phyloP scores from a whole-genome alignment of 2,888 invertebrate genomes.

The Cryptophagus acutangulus region DNA sequence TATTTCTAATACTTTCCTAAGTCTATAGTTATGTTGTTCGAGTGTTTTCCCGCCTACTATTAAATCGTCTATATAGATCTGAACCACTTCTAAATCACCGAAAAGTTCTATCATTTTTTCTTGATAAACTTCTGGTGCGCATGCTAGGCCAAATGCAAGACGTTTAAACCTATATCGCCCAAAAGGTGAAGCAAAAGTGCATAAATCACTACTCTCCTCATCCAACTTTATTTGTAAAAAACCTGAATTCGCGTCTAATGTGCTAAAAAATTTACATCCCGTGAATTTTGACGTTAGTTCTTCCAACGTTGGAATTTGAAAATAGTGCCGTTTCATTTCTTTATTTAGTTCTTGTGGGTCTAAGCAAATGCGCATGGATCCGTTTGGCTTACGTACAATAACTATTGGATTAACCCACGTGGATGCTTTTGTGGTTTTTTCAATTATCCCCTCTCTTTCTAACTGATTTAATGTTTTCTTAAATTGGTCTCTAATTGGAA shows the following conservation, averaged over 20 bases:
- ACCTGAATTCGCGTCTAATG: slow-evolving; percentile 27
- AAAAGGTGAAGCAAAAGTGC: slow-evolving; percentile 31
- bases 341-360: slow-evolving; percentile 23
- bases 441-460: slow-evolving; percentile 20
- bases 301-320: slow-evolving; percentile 20
- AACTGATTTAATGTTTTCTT: slow-evolving; percentile 18
- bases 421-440: background rate
- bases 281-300: slow-evolving; percentile 19
- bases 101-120: slow-evolving; percentile 24
- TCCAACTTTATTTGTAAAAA: slow-evolving; percentile 18
- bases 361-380: slow-evolving; percentile 20
- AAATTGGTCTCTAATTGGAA: slow-evolving; percentile 17
- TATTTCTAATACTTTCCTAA: slow-evolving; percentile 15
- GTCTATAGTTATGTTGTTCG: slow-evolving; percentile 14
- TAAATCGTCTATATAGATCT: slow-evolving; percentile 28
- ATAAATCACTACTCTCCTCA: slow-evolving; percentile 24
- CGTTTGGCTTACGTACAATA: slow-evolving; percentile 22
- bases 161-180: slow-evolving; percentile 24
- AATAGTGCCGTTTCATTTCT: slow-evolving; percentile 11
- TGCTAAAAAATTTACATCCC: slow-evolving; percentile 16
- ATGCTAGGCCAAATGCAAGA: slow-evolving; percentile 26
- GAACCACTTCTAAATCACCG: slow-evolving; percentile 18
- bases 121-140: slow-evolving; percentile 29
- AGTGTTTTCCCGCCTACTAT: slow-evolving; percentile 16
- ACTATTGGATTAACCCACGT: slow-evolving; percentile 26